Base-by-base conservation (phyloP, 2,888 invertebrate species). In the Carterocephalus palaemon region DNA sequence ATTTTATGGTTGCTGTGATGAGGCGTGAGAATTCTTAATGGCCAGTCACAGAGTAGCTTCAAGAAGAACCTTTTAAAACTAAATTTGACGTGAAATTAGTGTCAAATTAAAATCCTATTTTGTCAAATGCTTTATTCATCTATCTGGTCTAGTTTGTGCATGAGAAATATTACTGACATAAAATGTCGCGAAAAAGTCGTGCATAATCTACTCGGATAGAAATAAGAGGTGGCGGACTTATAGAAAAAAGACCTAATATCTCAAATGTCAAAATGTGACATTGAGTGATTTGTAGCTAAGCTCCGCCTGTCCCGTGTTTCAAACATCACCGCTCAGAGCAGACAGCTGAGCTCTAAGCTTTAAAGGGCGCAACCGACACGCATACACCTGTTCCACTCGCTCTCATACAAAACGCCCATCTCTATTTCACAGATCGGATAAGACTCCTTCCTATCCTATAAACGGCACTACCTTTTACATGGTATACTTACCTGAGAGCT, bases 281-380 rank as follows among this genome's bases (percentile, higher is more conserved):
- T 80, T 88, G 88, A 88, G 87, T 88, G 88, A 88, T 88, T 88
- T 88, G 88, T 87, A 79, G 87, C 84, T 86, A 85, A 85, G 88
- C 88, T 82, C 88, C 88, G 87, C 88, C 88, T 86, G 88, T 88
- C 88, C 87, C 80, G 84, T 81, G 88, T 88, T 88, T 87, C 87
- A 88, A 88, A 87, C 88, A 87, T 87, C 87, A 86, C 82, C 82
- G 85, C 81, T 74, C 73, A 67, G 75, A 68, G 78, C 77, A 82
- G 85, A 85, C 85, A 86, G 85, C 85, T 86, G 84, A 85, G 83
- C 78, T 75, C 74, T 76, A 80, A 81, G 83, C 81, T 78, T 75
- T 70, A 71, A 71, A 67, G 69, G 75, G 70, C 78, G 81, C 69
- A 72, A 74, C 71, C 59, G 73, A 73, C 68, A 64, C 70, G 75